These are phyloP conservation scores for Aproaerema taeniolella DNA, from an alignment of 2,888 invertebrate species.

Conservation along the genomic window DNA sequence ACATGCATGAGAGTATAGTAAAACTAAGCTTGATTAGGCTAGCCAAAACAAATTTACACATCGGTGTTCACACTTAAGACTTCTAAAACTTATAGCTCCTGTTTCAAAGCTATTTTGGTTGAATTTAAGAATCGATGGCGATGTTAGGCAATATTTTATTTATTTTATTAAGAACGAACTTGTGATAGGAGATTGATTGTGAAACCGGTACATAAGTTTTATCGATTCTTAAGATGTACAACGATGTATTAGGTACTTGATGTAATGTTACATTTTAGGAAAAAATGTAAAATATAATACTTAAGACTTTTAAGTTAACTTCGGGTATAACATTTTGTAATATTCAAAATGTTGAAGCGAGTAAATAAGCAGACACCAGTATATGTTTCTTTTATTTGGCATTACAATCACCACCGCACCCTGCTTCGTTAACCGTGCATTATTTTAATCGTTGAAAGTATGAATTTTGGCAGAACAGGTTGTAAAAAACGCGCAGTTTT, in stretches of 20 bases:
- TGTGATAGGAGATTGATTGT: background rate
- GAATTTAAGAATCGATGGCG: slow-evolving; percentile 1
- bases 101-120: background rate
- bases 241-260: slow-evolving; percentile 19
- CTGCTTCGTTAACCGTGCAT: too few species aligned
- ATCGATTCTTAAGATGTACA: slow-evolving; percentile 18
- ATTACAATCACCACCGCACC: too few species aligned
- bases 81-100: slow-evolving; percentile 2
- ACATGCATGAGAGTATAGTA: too few species aligned
- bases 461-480: too few species aligned
- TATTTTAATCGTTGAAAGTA: too few species aligned
- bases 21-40: slow-evolving; percentile 12
- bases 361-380: slow-evolving; percentile 27
- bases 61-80: slow-evolving; percentile 10
- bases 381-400: slow-evolving; percentile 23
- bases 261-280: slow-evolving; percentile 20
- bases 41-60: slow-evolving; percentile 10
- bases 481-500: too few species aligned
- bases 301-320: slow-evolving; percentile 18
- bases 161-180: background rate
- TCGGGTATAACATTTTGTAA: slow-evolving; percentile 25
- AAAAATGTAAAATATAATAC: slow-evolving; percentile 23
- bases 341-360: slow-evolving; percentile 27
- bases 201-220: slow-evolving; percentile 7
- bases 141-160: slow-evolving; percentile 4